Conservation (phyloP, 2,113 vertebrate species). For the Todiramphus saurophagus region DNA sequence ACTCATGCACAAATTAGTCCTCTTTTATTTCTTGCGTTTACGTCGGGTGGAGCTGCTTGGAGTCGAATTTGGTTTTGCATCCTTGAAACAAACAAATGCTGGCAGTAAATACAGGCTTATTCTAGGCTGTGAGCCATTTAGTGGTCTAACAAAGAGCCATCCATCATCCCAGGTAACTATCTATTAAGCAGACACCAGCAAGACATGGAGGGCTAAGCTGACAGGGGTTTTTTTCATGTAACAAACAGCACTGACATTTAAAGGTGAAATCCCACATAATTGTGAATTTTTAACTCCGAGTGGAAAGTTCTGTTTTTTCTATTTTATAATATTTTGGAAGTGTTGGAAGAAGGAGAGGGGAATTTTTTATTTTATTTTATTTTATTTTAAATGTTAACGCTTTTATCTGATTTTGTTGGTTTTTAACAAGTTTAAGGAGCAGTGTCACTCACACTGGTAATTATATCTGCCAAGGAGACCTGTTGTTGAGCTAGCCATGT, state of each 20-base stretch:
- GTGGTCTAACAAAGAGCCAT: constrained; percentile 44
- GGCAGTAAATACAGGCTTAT: constrained; percentile 42
- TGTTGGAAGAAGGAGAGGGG: not conserved
- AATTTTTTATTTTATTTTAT: not conserved
- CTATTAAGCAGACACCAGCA: constrained; percentile 71
- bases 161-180: constrained; percentile 68
- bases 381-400: not conserved
- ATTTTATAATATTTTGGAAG: constrained; percentile 1
- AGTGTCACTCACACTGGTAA: not conserved
- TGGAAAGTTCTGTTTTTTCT: constrained; percentile 38
- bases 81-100: constrained; percentile 54
- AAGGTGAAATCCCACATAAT: constrained; percentile 69
- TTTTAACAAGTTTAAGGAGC: not conserved
- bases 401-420: not conserved
- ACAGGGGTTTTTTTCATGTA: constrained; percentile 64
- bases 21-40: constrained; percentile 46
- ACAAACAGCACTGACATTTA: constrained; percentile 71
- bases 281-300: constrained; percentile 60
- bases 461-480: constrained; percentile 41
- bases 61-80: constrained; percentile 39
- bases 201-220: constrained; percentile 69
- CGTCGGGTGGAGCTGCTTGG: constrained; percentile 34
- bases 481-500: not conserved
- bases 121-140: constrained; percentile 52
- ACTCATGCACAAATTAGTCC: constrained; percentile 47